These are phyloP conservation scores for Panonychus citri DNA, from an alignment of 1,140 invertebrate genomes.

Conservation along the genomic window DNA sequence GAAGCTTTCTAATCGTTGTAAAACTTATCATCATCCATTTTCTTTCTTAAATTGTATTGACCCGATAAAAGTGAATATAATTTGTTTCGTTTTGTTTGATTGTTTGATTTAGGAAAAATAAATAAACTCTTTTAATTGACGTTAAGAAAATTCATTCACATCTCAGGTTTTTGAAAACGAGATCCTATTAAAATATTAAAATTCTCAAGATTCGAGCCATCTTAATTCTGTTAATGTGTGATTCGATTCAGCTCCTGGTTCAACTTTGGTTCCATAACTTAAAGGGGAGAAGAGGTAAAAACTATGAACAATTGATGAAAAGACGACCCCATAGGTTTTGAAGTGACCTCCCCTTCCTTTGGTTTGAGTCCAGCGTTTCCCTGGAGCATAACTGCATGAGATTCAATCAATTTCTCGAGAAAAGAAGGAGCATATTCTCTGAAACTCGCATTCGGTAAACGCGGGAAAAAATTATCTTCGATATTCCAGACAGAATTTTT, in stretches of 20 bases:
- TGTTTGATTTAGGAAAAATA: no score
- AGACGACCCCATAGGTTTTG: slow-evolving; percentile 45
- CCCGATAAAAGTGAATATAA: no score
- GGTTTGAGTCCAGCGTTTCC: slow-evolving; percentile 92
- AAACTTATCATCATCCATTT: no score
- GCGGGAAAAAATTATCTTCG: slow-evolving; percentile 60
- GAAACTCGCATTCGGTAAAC: slow-evolving; percentile 75
- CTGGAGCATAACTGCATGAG: slow-evolving; percentile 81
- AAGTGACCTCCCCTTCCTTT: slow-evolving; percentile 87
- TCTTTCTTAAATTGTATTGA: no score
- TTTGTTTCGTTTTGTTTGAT: no score
- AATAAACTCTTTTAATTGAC: no score
- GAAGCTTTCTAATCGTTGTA: not conserved
- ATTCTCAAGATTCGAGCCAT: slow-evolving; percentile 84
- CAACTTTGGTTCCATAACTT: slow-evolving; percentile 62
- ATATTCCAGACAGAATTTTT: slow-evolving; percentile 75
- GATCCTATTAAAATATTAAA: no score
- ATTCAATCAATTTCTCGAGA: slow-evolving; percentile 67
- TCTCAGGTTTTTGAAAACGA: no score
- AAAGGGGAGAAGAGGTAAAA: slow-evolving; percentile 66
- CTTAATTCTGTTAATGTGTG: slow-evolving; percentile 50
- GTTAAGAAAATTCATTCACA: no score
- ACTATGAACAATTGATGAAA: slow-evolving; percentile 41
- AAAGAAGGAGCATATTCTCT: slow-evolving; percentile 75
- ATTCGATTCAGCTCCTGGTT: slow-evolving; percentile 42